These are phyloP conservation scores for Rhipidura dahli DNA, from an alignment of 2,113 vertebrate species.

Conservation along the genomic window DNA sequence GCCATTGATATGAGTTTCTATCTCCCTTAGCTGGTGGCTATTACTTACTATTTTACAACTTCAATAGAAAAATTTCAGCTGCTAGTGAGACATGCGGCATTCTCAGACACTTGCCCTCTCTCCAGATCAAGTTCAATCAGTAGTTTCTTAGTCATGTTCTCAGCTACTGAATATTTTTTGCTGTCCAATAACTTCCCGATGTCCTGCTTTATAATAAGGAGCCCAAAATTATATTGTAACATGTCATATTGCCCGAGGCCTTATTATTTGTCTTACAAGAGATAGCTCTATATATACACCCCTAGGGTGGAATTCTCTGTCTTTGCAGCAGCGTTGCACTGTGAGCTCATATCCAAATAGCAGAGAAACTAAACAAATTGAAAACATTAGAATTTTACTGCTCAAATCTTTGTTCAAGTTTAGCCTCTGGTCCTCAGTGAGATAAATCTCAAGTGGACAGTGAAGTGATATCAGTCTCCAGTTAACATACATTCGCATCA, in stretches of 20 bases:
- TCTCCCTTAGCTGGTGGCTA: neutral
- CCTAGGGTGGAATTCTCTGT: conserved; percentile 59
- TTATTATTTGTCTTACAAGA: conserved; percentile 52
- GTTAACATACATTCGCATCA: conserved; percentile 20
- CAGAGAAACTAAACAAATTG: conserved; percentile 47
- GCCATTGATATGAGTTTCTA: neutral
- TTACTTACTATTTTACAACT: neutral
- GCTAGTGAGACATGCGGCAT: neutral
- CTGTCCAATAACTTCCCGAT: conserved; percentile 4
- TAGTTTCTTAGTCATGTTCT: neutral
- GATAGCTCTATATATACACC: conserved; percentile 56
- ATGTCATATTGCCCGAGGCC: neutral
- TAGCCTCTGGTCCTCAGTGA: conserved; percentile 32
- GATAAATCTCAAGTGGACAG: conserved; percentile 53
- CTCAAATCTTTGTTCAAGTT: conserved; percentile 37
- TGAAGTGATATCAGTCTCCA: conserved; percentile 33
- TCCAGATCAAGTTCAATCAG: neutral
- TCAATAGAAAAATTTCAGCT: neutral
- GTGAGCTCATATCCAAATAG: conserved; percentile 21
- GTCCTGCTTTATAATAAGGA: conserved; percentile 5
- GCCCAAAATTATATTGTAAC: neutral
- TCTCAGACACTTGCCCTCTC: neutral
- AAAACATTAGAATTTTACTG: conserved; percentile 44
- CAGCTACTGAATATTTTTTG: neutral
- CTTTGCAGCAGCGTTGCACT: neutral